Base-by-base conservation (phyloP, 2,888 invertebrate genomes). In the Amphipyra berbera region DNA sequence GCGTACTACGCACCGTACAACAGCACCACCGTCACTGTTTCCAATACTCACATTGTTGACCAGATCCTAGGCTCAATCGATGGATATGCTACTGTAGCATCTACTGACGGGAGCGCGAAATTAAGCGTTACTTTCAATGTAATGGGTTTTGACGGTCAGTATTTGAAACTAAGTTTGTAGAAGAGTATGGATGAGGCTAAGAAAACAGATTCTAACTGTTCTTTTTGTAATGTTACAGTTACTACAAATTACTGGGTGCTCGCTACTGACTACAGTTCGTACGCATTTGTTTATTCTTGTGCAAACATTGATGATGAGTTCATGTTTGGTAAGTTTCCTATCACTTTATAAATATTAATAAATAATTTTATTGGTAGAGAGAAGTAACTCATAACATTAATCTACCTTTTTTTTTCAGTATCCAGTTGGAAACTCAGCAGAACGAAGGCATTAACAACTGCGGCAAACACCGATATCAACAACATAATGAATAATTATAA, bases 201-300 rank as follows among this genome's bases (percentile, higher is more conserved):
- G 10, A 7, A 37, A 6, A 7, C 9, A 35, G 7, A 35, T 9
- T 42, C n/a, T 42, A 44, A 37, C 9, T 8, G 0, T n/a, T n/a
- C n/a, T 48, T 37, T 15, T 6, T 41, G 0, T 14, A 1, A 10
- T 0, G 12, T 63, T 68, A 15, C 79, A 84, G 82, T 46, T 10
- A 61, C 73, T 6, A 73, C 82, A 0, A 72, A 81, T 42, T 89
- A 88, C 60, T 88, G 87, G 86, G 82, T 88, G 0, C 63, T 87
- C 8, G 75, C 92, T 14, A 96, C 96, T 0, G 96, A 96, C 83
- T 96, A 96, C 80, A 84, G 83, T 0, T 91, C 90, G 41, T 96
- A 95, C 72, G 90, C 96, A 0, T 94, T 96, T 0, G 95, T 96
- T 0, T 96, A 96, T 92, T 95, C 96, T 33, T 96, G 96, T 78